These are phyloP conservation scores for Oikopleura albicans DNA, from an alignment of 23 tunicate species.

Conservation along the genomic window DNA sequence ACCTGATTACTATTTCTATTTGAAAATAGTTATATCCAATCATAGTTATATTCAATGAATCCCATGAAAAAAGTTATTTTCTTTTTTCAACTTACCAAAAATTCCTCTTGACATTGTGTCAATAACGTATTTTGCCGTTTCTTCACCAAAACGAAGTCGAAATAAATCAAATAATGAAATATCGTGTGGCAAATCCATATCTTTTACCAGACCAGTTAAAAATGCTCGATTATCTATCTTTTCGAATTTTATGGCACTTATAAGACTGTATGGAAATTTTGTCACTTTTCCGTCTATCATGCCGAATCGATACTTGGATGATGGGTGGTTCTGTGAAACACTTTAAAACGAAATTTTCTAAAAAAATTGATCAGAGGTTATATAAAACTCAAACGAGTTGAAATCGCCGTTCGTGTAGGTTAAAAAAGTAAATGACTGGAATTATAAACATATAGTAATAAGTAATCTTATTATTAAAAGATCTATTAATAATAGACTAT, in stretches of 20 bases:
- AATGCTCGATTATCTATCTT: background rate
- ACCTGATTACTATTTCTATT: too few species aligned
- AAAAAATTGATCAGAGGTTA: too few species aligned
- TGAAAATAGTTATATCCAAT: too few species aligned
- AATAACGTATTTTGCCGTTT: background rate
- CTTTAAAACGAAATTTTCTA: too few species aligned
- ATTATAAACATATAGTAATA: too few species aligned
- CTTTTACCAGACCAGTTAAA: background rate
- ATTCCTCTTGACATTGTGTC: constrained; percentile 6
- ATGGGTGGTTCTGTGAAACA: background rate
- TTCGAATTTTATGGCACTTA: background rate
- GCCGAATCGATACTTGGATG: background rate
- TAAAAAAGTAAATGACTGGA: too few species aligned
- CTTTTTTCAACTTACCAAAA: background rate
- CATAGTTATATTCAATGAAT: too few species aligned
- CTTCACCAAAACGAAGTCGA: background rate
- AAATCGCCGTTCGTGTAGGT: too few species aligned
- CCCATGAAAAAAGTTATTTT: too few species aligned
- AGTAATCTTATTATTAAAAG: too few species aligned
- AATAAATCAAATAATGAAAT: background rate
- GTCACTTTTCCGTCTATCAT: background rate
- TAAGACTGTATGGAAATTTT: background rate
- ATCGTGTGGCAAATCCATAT: background rate
- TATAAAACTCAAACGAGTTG: too few species aligned
- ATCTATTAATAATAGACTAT: too few species aligned